phyloP scores from a whole-genome alignment of 2,888 invertebrate species.

The Agriopis aurantiaria region DNA sequence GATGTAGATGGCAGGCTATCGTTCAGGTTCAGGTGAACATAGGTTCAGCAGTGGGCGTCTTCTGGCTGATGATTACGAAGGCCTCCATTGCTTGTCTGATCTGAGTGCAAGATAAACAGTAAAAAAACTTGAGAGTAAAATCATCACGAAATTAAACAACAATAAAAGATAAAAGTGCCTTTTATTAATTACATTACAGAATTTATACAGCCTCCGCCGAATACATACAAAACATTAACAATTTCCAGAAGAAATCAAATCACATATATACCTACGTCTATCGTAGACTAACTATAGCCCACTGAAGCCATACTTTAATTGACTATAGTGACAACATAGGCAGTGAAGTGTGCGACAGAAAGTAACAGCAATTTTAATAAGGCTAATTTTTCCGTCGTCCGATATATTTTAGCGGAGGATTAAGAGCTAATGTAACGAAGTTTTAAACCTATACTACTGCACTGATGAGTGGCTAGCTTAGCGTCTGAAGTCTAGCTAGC shows the following conservation, averaged over 20 bases:
- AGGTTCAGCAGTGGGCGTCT: no score
- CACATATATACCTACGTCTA: slow-evolving; percentile 59
- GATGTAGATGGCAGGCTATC: no score
- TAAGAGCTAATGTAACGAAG: not conserved
- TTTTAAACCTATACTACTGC: not conserved
- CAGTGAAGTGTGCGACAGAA: slow-evolving; percentile 54
- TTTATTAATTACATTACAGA: slow-evolving; percentile 81
- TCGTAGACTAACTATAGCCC: slow-evolving; percentile 52
- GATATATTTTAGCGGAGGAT: not conserved
- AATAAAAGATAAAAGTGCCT: slow-evolving; percentile 78
- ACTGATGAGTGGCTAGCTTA: not conserved
- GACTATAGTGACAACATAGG: slow-evolving; percentile 60
- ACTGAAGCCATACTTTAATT: slow-evolving; percentile 53
- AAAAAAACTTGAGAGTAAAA: no score
- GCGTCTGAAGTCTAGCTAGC: not conserved
- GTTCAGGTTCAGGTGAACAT: no score
- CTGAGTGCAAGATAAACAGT: no score
- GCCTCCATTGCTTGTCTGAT: no score
- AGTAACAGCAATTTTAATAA: slow-evolving; percentile 36
- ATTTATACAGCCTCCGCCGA: slow-evolving; percentile 80
- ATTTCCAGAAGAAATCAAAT: slow-evolving; percentile 67
- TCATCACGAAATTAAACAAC: slow-evolving; percentile 51
- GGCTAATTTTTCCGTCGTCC: not conserved
- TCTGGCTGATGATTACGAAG: no score
- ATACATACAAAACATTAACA: slow-evolving; percentile 80